Evolutionary conservation across 1,140 invertebrate genomes (phyloP), one percentile per base, ranked within the genome.

Genomic region (Eubasilissa regina): DNA sequence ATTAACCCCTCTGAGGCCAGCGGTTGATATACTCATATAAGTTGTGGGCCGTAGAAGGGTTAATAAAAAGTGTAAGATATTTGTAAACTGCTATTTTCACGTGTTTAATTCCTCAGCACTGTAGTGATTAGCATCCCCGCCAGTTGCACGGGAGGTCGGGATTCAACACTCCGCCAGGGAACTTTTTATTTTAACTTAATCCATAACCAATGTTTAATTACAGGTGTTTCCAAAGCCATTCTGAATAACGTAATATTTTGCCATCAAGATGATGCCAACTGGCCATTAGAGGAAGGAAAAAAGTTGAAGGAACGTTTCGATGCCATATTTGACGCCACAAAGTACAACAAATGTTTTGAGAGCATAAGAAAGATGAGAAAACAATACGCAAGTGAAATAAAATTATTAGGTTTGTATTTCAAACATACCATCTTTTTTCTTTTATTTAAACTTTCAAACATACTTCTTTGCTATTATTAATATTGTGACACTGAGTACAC

Each of bases 191-290:
- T 6, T 35, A 3, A 35, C 25, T 6, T 35, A 3, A 35, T 6
- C 25, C 6, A 6, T 35, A 35, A 35, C 25, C 25, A 35, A 6
- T 35, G 25, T 6, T 35, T 35, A 35, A 64, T 62, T 75, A n/a
- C 74, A 89, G 87, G 88, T 79, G 97, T 99, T 4, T 96, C 98
- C 0, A 97, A 97, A 87, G 92, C 98, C 0, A 96, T 99, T 68
- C 88, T 99, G 25, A 97, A 97, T 84, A 95, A 97, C 89, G 98
- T 99, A 0, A 95, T 99, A 83, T 99, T 99, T 88, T 99, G 98
- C 85, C 98, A 99, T 87, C 98, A 99, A 92, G 98, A 99, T 88
- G 97, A 99, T 79, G 95, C 97, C 0, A 95, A 94, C 85, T 99
- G 98, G 98, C 98, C 98, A 1, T 89, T 99, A 47, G 95, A 97